phyloP scores from a whole-genome alignment of 1,140 invertebrate genomes.

The Temnothorax nylanderi region DNA sequence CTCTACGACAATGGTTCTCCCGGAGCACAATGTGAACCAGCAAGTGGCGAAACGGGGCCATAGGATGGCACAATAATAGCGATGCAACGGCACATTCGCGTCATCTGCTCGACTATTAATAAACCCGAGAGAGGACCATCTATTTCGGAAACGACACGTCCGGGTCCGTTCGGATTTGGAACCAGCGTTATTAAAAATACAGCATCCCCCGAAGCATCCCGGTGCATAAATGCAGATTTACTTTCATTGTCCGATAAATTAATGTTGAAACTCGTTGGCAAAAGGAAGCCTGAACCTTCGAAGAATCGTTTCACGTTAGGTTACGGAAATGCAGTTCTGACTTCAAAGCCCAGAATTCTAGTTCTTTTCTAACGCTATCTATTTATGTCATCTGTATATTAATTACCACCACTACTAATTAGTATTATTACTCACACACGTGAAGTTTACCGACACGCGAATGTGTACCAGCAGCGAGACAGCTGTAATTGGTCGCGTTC shows the following conservation, averaged over 20 bases:
- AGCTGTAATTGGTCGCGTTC: slow-evolving; percentile 26
- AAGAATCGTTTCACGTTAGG: not conserved
- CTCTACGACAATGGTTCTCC: slow-evolving; percentile 15
- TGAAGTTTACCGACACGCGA: not conserved
- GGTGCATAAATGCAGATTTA: not conserved
- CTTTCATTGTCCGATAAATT: not conserved
- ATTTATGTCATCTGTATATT: slow-evolving; percentile 22
- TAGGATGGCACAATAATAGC: slow-evolving; percentile 75
- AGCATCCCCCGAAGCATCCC: not conserved
- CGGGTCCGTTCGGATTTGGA: slow-evolving; percentile 23
- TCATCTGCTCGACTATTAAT: slow-evolving; percentile 78
- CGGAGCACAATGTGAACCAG: slow-evolving; percentile 13
- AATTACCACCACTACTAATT: slow-evolving; percentile 18
- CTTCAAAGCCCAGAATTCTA: not conserved
- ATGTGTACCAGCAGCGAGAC: not conserved
- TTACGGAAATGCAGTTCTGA: not conserved
- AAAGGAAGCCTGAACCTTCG: not conserved
- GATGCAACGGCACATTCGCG: slow-evolving; percentile 72
- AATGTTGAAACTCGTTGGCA: not conserved
- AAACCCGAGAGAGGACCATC: slow-evolving; percentile 70
- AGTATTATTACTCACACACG: not conserved
- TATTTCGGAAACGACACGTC: slow-evolving; percentile 74
- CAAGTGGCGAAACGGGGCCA: slow-evolving; percentile 68
- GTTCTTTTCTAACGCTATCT: not conserved
- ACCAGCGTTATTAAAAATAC: slow-evolving; percentile 14